Evolutionary conservation across 2,113 vertebrate species (phyloP).

Genomic region (Cairina moschata): DNA sequence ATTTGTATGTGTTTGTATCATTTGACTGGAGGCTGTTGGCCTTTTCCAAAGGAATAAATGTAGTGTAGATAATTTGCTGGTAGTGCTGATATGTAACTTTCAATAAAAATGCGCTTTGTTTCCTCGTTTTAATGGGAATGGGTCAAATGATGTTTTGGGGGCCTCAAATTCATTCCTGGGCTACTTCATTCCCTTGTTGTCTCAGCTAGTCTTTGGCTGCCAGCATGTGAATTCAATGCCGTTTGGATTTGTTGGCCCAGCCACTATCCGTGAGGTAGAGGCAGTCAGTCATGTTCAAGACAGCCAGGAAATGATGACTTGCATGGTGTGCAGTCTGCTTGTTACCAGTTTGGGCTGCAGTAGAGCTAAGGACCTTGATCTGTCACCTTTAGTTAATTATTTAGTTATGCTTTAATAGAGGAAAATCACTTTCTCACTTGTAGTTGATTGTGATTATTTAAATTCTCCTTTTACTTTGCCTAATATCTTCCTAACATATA

Average conservation of each 20-base stretch:
- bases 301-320: neutral
- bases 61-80: neutral
- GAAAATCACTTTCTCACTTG: neutral
- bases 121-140: neutral
- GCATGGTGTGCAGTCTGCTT: rapidly evolving
- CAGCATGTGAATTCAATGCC: neutral
- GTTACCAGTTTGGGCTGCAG: neutral
- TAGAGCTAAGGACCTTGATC: neutral
- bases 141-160: neutral
- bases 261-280: neutral
- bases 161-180: neutral
- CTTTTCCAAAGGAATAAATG: neutral
- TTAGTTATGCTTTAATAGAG: neutral
- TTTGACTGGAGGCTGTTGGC: neutral
- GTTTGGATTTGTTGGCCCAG: neutral
- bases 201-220: neutral
- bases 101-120: neutral
- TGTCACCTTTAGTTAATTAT: neutral
- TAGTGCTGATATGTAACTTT: neutral
- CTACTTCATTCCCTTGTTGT: neutral
- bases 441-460: neutral
- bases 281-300: neutral
- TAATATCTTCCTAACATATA: neutral
- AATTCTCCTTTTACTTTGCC: neutral
- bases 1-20: neutral